A percentile compares a stretch with the other conserved stretches of the same genome.
These are phyloP conservation scores for Crotalus helleri DNA, from an alignment of 2,113 vertebrate species.

Conservation along the genomic window DNA sequence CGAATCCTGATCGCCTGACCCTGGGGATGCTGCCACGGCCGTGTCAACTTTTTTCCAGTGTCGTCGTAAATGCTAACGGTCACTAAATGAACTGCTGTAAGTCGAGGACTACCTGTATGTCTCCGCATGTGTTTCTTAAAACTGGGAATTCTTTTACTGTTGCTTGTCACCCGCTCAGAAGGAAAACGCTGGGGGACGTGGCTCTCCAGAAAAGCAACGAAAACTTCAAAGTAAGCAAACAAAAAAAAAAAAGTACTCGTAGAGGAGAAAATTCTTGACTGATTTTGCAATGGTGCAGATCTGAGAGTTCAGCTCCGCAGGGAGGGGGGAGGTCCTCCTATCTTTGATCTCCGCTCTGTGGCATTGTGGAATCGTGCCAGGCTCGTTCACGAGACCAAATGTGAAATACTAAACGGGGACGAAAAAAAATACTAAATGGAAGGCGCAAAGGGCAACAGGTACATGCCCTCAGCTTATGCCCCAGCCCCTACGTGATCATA, in stretches of 20 bases:
- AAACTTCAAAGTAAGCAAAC: background rate
- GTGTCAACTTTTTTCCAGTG: background rate
- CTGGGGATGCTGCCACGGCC: background rate
- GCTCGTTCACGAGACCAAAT: background rate
- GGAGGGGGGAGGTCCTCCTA: background rate
- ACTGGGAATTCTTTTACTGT: background rate
- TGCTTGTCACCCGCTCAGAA: background rate
- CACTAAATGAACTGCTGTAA: background rate
- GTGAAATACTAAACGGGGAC: background rate
- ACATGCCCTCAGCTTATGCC: too few relatives aligned
- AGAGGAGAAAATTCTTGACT: background rate
- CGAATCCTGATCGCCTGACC: background rate
- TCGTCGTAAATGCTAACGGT: background rate
- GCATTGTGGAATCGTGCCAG: background rate
- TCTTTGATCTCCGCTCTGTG: accelerated
- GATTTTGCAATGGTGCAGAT: background rate
- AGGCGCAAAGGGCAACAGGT: background rate
- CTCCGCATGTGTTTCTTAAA: background rate
- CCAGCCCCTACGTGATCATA: background rate
- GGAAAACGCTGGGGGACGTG: too few relatives aligned
- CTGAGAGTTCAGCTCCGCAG: background rate
- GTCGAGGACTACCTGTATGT: background rate
- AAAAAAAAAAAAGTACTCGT: background rate
- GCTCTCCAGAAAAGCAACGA: background rate
- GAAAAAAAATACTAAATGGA: background rate